Base-by-base conservation (phyloP, 2,888 invertebrate genomes). In the Cerastis leucographa region DNA sequence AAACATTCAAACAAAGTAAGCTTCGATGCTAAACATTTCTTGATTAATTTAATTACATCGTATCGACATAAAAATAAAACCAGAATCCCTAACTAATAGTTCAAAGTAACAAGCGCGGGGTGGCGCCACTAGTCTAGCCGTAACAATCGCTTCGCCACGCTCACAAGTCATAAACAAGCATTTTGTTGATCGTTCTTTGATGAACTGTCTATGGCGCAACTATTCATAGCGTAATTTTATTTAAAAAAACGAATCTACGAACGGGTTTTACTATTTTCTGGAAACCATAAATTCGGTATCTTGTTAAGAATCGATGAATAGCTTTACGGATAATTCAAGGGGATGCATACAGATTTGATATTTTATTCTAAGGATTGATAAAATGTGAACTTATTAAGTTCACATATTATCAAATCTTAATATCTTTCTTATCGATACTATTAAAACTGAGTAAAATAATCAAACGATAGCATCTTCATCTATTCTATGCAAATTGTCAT, bases 51-150 rank as follows among this genome's bases (percentile, higher is more conserved):
- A 84, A 82, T 80, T 80, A 85, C 76, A 80, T 74, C 79, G 80
- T 79, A 85, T 86, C 85, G 83, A 85, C 83, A 83, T 74, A 72
- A 85, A 84, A 85, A 77, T 77, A 74, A 77, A 84, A 77, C 66
- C 74, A 85, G 77, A 84, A 84, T 87, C 86, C 82, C 84, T 87
- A 86, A 78, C 84, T 84, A 76, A 88, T 87, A 83, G 87, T 91
- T 91, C 87, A 85, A 78, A 67, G 77, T 89, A 91, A 92, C 85
- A 81, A 90, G 88, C 88, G 80, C 87, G 78, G 93, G 94, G 93
- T 94, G 94, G 94, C 94, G 94, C 94, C 93, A 92, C 90, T 81
- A 86, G 91, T 90, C 90, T 84, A 88, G 84, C 81, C 88, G 89
- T 84, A 85, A 81, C 86, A 88, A 91, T 91, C 88, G 87, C 85